Evolutionary conservation across 2,888 invertebrate genomes (phyloP).

Genomic region (Erannis defoliaria): DNA sequence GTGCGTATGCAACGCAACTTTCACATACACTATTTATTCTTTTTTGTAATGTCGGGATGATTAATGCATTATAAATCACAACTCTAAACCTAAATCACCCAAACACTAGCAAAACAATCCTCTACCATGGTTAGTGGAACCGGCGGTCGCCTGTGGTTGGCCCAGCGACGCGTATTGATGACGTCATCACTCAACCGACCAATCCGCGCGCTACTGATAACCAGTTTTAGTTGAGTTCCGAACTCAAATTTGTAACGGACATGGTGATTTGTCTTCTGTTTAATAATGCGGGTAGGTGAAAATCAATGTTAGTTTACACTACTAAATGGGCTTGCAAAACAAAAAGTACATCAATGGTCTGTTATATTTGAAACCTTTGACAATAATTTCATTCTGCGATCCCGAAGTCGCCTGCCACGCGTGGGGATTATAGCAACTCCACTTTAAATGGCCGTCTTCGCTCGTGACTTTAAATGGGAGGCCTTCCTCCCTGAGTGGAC

Average conservation of each 20-base stretch:
- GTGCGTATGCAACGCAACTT: too few relatives aligned
- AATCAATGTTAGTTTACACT: neutral
- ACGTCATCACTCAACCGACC: slow-evolving; percentile 79
- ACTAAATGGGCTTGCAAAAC: neutral
- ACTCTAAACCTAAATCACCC: slow-evolving; percentile 4
- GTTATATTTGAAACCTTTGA: neutral
- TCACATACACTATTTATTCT: too few relatives aligned
- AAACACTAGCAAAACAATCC: slow-evolving; percentile 15
- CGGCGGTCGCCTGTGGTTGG: slow-evolving; percentile 67
- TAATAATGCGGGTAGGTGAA: slow-evolving; percentile 31
- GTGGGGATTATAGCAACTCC: too few relatives aligned
- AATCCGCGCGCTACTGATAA: slow-evolving; percentile 75
- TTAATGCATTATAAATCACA: neutral
- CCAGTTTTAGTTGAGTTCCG: slow-evolving; percentile 76
- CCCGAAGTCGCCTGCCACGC: too few relatives aligned
- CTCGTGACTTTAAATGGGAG: too few relatives aligned
- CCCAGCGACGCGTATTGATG: slow-evolving; percentile 75
- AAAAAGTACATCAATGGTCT: neutral
- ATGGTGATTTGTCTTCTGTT: slow-evolving; percentile 39
- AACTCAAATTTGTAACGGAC: slow-evolving; percentile 72
- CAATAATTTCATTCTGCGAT: too few relatives aligned
- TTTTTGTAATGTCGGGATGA: too few relatives aligned
- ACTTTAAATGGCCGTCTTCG: too few relatives aligned
- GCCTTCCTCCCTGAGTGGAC: too few relatives aligned
- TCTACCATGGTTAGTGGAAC: slow-evolving; percentile 42